Evolutionary conservation across 2,888 invertebrate genomes (phyloP), one percentile per base, ranked within the genome.

Genomic region (Dichetophora obliterata): DNA sequence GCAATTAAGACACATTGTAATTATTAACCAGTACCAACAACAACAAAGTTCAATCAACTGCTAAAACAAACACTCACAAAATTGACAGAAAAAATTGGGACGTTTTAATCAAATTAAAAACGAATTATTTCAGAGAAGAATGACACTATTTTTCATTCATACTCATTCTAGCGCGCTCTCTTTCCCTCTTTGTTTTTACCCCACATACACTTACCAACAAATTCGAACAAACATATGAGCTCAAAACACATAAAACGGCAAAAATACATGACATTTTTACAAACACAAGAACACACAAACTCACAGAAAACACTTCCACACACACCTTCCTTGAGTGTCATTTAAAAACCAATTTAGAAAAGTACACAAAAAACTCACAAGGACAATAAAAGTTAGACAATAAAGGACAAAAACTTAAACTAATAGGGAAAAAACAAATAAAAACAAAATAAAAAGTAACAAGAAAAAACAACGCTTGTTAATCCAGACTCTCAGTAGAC

Each of bases 281-380:
- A 43, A 11, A 43, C 43, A 11, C 1, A 50, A 27, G 6, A 3
- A 4, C 8, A 5, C 22, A 27, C 24, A 16, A 16, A 19, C 43
- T 50, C 68, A 6, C 24, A 14, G 1, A 37, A 37, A 4, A 37
- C 37, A 37, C 5, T 24, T 27, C 6, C 59, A 61, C 22, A 5
- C 11, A 27, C 24, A 16, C 31, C 50, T 19, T 50, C 11, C 68
- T 48, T 37, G 43, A 72, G 59, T 66, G 65, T 75, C 74, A 75
- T 75, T 75, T 65, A 66, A 75, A 75, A 75, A 75, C 54, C 74
- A 75, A 75, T 75, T 75, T 65, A 66, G 65, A 74, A 65, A 73
- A 65, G 31, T 14, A 52, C 50, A 34, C 16, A 65, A 37, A 50
- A 69, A 14, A 50, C 24, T 9, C 63, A 34, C 16, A 31, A 31